Conservation (phyloP, 1,140 invertebrate species). For the Latrodectus geometricus region DNA sequence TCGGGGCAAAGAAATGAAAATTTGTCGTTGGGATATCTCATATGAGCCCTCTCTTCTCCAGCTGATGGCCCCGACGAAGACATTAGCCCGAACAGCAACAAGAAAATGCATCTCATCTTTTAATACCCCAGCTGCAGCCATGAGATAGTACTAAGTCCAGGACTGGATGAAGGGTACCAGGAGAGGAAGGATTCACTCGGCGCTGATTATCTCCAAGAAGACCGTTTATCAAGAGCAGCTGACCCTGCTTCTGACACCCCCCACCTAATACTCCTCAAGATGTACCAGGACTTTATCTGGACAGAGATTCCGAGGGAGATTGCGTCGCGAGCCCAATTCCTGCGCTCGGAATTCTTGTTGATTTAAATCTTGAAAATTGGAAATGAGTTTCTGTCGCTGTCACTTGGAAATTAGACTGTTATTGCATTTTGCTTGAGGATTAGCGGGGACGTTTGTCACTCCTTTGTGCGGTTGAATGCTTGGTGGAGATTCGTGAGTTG, state of each 20-base stretch:
- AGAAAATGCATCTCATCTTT: too few species aligned
- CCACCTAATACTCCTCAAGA: not conserved
- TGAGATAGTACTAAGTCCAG: not conserved
- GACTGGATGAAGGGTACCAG: not conserved
- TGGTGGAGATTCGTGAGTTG: not conserved
- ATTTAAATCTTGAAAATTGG: not conserved
- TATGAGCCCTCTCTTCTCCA: too few species aligned
- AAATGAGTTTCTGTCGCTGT: not conserved
- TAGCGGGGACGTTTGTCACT: not conserved
- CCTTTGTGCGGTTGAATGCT: not conserved
- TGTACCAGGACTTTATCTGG: not conserved
- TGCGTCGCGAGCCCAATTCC: not conserved
- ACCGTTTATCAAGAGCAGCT: not conserved
- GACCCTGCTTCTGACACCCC: not conserved
- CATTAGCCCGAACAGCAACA: too few species aligned
- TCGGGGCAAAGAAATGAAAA: too few species aligned
- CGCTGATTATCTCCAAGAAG: not conserved
- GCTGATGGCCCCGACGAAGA: too few species aligned
- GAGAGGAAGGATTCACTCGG: not conserved
- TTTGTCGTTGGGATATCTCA: too few species aligned
- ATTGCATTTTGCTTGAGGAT: not conserved
- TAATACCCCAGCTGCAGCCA: not conserved
- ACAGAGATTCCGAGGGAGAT: not conserved
- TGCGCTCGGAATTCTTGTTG: not conserved
- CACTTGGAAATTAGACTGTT: not conserved